Evolutionary conservation across 2,797 vertebrate genomes (phyloP).

Genomic region (Molossus molossus): DNA sequence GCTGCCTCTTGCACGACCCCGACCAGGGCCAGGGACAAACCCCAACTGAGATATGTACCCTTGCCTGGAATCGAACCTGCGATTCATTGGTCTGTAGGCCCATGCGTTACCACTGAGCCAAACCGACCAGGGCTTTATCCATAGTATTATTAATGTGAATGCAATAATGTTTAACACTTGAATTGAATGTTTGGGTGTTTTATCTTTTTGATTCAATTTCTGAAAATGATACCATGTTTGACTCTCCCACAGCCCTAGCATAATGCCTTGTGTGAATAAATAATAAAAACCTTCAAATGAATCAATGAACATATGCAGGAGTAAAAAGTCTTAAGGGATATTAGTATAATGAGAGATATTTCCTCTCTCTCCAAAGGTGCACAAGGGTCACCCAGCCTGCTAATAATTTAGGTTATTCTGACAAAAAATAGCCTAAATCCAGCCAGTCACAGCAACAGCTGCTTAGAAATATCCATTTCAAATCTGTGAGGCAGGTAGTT

Average conservation of each 20-base stretch:
- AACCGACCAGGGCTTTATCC: too few relatives aligned
- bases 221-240: not conserved
- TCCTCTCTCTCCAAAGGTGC: not conserved
- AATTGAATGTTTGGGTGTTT: not conserved
- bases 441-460: not conserved
- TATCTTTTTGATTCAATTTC: not conserved
- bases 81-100: too few relatives aligned
- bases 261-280: not conserved
- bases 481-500: not conserved
- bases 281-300: not conserved
- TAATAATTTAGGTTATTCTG: not conserved
- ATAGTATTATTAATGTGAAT: not conserved
- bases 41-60: too few relatives aligned
- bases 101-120: too few relatives aligned
- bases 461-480: not conserved
- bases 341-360: accelerated
- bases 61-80: too few relatives aligned
- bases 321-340: not conserved
- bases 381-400: not conserved
- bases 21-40: too few relatives aligned
- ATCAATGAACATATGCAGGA: not conserved
- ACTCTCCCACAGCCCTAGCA: not conserved
- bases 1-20: too few relatives aligned
- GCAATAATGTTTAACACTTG: not conserved
- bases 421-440: not conserved